Evolutionary conservation across 2,888 invertebrate genomes (phyloP).

Genomic region (Sesamia inferens): DNA sequence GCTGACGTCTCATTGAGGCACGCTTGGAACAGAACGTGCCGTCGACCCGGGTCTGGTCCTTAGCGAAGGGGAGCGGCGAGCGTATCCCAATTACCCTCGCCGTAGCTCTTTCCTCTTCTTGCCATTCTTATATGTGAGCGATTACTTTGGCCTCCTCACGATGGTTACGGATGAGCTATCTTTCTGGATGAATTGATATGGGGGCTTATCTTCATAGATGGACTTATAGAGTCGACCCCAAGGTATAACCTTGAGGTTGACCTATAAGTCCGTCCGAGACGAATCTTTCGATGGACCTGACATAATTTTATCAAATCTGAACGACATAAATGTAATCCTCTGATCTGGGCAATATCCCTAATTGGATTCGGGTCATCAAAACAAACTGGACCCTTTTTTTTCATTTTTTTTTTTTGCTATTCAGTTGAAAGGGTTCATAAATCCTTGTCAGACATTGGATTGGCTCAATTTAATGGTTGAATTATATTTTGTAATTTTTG

Average conservation of each 20-base stretch:
- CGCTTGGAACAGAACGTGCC: no score
- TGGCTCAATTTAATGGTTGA: not conserved
- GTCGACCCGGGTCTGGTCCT: no score
- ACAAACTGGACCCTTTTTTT: not conserved
- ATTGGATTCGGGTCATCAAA: conserved; percentile 18
- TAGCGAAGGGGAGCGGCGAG: no score
- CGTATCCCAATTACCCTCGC: no score
- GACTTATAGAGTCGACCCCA: not conserved
- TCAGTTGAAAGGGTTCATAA: not conserved
- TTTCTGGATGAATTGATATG: no score
- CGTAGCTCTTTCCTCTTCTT: no score
- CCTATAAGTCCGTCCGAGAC: no score
- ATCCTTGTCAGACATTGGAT: not conserved
- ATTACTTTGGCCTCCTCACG: no score
- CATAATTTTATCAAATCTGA: not conserved
- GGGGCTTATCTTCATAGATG: not conserved
- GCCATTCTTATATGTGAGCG: no score
- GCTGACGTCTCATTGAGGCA: no score
- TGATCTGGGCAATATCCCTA: not conserved
- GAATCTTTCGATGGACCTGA: not conserved
- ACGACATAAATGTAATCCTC: not conserved
- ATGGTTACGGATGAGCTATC: not conserved
- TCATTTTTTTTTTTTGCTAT: not conserved
- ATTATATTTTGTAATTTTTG: not conserved
- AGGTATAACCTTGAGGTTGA: not conserved